phyloP scores from a whole-genome alignment of 2,113 vertebrate species.

The Sphyrna mokarran region DNA sequence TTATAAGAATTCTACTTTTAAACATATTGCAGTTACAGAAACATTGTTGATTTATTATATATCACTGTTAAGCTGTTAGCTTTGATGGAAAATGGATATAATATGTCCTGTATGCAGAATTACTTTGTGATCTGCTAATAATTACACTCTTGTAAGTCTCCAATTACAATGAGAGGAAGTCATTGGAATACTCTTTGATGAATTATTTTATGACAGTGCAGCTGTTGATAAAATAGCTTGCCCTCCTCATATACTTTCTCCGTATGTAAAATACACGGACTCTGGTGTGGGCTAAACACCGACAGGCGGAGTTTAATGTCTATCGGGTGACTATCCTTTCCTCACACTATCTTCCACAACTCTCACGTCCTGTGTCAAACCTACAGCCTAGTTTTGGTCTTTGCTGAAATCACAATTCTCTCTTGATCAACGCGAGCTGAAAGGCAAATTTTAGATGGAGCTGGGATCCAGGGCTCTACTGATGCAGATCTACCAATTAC shows the following conservation, averaged over 20 bases:
- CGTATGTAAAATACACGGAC: not conserved
- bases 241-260: not conserved
- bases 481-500: not conserved
- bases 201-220: not conserved
- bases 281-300: not conserved
- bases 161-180: not conserved
- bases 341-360: not conserved
- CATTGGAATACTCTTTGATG: not conserved
- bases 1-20: not conserved
- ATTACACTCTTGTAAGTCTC: not conserved
- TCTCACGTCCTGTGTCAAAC: not conserved
- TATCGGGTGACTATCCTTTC: not conserved
- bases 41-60: constrained; percentile 27
- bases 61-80: not conserved
- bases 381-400: too few relatives aligned
- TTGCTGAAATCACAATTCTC: not conserved
- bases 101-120: not conserved
- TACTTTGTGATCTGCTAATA: not conserved
- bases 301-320: not conserved
- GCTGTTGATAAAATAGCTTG: not conserved
- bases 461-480: not conserved
- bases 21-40: not conserved
- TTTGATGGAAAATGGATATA: not conserved
- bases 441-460: not conserved
- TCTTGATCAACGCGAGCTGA: not conserved